Base-by-base conservation (phyloP, 2,888 invertebrate species). In the Glaucopsyche alexis region DNA sequence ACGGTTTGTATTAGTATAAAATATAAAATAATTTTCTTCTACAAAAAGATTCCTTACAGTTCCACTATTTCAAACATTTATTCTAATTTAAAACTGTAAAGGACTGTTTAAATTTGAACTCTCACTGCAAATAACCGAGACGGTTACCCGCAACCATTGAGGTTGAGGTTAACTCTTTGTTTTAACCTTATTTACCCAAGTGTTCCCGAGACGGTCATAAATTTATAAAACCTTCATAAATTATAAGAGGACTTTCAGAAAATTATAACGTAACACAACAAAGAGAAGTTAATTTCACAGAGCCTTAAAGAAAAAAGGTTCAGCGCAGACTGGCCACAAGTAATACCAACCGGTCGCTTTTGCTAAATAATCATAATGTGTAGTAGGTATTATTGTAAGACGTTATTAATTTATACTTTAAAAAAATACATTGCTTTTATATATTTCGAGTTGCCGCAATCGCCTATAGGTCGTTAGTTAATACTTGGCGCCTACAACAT, bases 131-230 rank as follows among this genome's bases (percentile, higher is more conserved):
- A 60, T 60, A 60, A 60, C 60, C 60, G 13, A 60, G 60, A 55
- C 14, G 60, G 60, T 60, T 38, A 60, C 6, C 60, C 29, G 60
- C 14, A 29, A 60, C 60, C 38, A 38, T 60, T 38, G 29, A 42
- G 42, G 42, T 42, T 55, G 55, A 11, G 38, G 60, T 60, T 60
- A 60, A 60, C 60, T 60, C 60, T 60, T 60, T 60, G 60, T 60
- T 60, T 60, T 38, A 60, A 60, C 60, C 60, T 29, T 60, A 60
- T 60, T 60, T 60, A 60, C 60, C 29, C 60, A 60, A 60, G 60
- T 60, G 60, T 66, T 40, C 66, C 66, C 66, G 42, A 42, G 66
- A 42, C 42, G 66, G 42, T 66, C 40, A 42, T 66, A 66, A 66
- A 66, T 66, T 66, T 42, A 65, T 65, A 38, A 40, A 42, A 42